Percentiles rank a stretch among this genome's conserved stretches.
These are phyloP conservation scores for Peucedramus taeniatus DNA, from an alignment of 2,113 vertebrate species.

Conservation along the genomic window DNA sequence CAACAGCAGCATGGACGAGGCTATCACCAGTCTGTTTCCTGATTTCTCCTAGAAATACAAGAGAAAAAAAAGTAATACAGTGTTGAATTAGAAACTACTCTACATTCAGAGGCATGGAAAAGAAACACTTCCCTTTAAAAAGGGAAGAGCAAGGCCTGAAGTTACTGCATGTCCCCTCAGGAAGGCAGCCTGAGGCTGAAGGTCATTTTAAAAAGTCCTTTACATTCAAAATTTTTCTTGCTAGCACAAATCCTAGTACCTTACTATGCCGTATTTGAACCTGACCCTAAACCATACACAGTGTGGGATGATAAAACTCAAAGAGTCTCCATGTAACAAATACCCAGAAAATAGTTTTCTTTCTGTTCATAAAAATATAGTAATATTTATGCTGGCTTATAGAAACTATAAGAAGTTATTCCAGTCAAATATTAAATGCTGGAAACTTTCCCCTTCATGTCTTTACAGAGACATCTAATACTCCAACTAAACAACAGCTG, in stretches of 20 bases:
- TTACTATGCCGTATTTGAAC: not conserved
- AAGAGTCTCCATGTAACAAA: not conserved
- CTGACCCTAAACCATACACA: not conserved
- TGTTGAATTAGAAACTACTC: not conserved
- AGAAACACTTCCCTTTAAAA: not conserved
- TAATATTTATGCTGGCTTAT: not conserved
- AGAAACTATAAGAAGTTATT: not conserved
- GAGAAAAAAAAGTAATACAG: not conserved
- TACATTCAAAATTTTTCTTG: not conserved
- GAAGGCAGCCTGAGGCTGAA: not conserved
- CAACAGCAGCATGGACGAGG: slow-evolving; percentile 85
- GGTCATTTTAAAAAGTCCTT: not conserved
- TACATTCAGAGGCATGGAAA: not conserved
- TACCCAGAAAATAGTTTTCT: not conserved
- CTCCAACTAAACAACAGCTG: not conserved
- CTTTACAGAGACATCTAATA: not conserved
- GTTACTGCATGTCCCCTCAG: not conserved
- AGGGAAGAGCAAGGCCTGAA: not conserved
- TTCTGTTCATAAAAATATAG: not conserved
- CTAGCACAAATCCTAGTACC: not conserved
- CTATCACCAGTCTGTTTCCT: slow-evolving; percentile 74
- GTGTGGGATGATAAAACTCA: not conserved
- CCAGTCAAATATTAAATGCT: not conserved
- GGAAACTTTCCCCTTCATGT: not conserved
- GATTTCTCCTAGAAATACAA: slow-evolving; percentile 80